Evolutionary conservation across 92 coral and sea anemone species (phyloP).

Genomic region (Actinernus sp.): DNA sequence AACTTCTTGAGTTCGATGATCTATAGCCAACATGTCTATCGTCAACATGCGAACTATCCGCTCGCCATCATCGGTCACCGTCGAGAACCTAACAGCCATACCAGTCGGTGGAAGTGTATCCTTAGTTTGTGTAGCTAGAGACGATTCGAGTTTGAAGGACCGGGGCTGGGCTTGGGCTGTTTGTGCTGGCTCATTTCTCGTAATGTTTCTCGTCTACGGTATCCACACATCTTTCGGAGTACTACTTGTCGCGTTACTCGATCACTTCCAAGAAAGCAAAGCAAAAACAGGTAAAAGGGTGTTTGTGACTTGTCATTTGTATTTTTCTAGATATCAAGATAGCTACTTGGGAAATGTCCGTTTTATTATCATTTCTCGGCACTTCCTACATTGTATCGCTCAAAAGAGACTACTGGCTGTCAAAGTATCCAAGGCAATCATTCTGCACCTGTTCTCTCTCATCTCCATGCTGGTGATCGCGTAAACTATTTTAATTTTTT

Average conservation of each 20-base stretch:
- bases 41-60: conserved; percentile 12
- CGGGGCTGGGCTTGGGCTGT: conserved; percentile 85
- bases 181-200: conserved; percentile 79
- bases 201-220: conserved; percentile 87
- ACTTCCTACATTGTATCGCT: no score
- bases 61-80: conserved; percentile 64
- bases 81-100: conserved; percentile 73
- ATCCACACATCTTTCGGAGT: conserved; percentile 91
- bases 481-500: no score
- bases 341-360: no score
- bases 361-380: no score
- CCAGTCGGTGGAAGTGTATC: conserved; percentile 82
- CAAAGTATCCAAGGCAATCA: no score
- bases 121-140: conserved; percentile 60
- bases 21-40: no score
- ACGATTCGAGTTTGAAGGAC: conserved; percentile 48
- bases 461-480: no score
- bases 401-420: no score
- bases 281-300: conserved; percentile 87
- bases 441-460: no score
- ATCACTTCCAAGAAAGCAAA: conserved; percentile 75
- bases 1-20: no score
- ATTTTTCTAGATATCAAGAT: no score
- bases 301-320: no score
- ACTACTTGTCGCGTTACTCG: conserved; percentile 67